Percentiles rank a stretch among this genome's conserved stretches.
Evolutionary conservation across 1,140 invertebrate genomes (phyloP).

Genomic region (Nymphalis io): DNA sequence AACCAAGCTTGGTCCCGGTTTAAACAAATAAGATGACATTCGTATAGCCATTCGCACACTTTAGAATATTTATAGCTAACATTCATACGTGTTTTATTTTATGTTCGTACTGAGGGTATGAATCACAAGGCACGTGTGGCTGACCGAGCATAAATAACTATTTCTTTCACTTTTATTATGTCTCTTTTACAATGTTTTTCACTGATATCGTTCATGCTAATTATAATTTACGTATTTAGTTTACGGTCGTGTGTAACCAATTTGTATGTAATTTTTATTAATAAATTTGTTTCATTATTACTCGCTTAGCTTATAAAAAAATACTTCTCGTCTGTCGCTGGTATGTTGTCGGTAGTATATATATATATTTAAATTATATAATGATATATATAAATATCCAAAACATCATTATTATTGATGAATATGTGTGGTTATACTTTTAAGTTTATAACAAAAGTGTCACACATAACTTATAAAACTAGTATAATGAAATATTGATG

Average conservation of each 20-base stretch:
- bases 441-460: too few species aligned
- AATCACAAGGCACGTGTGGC: constrained; percentile 19
- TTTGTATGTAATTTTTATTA: constrained; percentile 8
- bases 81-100: constrained; percentile 20
- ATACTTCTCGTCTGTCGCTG: too few species aligned
- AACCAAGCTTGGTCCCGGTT: not conserved
- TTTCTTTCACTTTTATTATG: constrained; percentile 10
- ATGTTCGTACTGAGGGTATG: constrained; percentile 11
- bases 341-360: too few species aligned
- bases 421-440: too few species aligned
- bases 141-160: constrained; percentile 24
- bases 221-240: constrained; percentile 2
- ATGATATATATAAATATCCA: too few species aligned
- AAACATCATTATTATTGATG: too few species aligned
- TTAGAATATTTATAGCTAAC: constrained; percentile 20
- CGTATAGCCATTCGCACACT: constrained; percentile 14
- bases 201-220: not conserved
- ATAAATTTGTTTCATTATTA: too few species aligned
- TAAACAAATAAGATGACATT: not conserved
- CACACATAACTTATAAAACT: too few species aligned
- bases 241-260: not conserved
- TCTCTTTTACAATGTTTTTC: constrained; percentile 5
- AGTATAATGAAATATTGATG: too few species aligned
- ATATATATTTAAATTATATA: too few species aligned
- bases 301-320: too few species aligned